Evolutionary conservation across 2,888 invertebrate species (phyloP).

Genomic region (Caenorhabditis doughertyi): DNA sequence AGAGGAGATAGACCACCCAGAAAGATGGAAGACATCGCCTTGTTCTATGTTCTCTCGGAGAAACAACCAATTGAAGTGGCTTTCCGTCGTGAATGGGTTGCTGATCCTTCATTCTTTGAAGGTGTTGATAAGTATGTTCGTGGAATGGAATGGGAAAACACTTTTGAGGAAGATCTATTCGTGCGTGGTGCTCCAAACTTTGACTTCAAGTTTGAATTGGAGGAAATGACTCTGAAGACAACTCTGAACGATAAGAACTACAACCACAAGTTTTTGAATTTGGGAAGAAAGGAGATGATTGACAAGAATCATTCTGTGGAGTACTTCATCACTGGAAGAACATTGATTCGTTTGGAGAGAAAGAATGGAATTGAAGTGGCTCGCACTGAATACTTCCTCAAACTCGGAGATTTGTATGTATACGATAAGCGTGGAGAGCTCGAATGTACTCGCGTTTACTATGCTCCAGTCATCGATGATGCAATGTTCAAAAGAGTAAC

Average conservation of each 20-base stretch:
- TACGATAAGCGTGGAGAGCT: slow-evolving; percentile 17
- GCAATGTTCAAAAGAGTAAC: neutral
- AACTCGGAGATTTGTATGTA: slow-evolving; percentile 22
- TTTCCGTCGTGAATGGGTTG: slow-evolving; percentile 21
- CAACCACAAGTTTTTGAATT: slow-evolving; percentile 15
- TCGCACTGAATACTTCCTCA: slow-evolving; percentile 27
- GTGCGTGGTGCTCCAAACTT: slow-evolving; percentile 26
- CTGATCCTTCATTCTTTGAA: slow-evolving; percentile 8
- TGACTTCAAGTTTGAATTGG: slow-evolving; percentile 10
- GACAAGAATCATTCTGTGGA: slow-evolving; percentile 20
- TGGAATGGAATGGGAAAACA: slow-evolving; percentile 33
- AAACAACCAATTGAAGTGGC: slow-evolving; percentile 23
- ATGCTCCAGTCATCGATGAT: slow-evolving; percentile 2
- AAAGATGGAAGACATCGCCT: neutral
- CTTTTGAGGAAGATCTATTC: slow-evolving; percentile 23
- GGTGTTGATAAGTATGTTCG: slow-evolving; percentile 18
- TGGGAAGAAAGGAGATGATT: slow-evolving; percentile 27
- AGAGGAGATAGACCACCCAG: neutral
- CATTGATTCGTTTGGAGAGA: slow-evolving; percentile 16
- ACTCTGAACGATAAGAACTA: neutral
- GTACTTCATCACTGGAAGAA: slow-evolving; percentile 17
- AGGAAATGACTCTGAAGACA: slow-evolving; percentile 20
- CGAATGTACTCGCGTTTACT: slow-evolving; percentile 24
- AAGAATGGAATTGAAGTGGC: slow-evolving; percentile 7
- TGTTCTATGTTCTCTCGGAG: slow-evolving; percentile 15